These are phyloP conservation scores for Parazoanthus atlanticus DNA, from an alignment of 92 coral and sea anemone species.

Conservation along the genomic window DNA sequence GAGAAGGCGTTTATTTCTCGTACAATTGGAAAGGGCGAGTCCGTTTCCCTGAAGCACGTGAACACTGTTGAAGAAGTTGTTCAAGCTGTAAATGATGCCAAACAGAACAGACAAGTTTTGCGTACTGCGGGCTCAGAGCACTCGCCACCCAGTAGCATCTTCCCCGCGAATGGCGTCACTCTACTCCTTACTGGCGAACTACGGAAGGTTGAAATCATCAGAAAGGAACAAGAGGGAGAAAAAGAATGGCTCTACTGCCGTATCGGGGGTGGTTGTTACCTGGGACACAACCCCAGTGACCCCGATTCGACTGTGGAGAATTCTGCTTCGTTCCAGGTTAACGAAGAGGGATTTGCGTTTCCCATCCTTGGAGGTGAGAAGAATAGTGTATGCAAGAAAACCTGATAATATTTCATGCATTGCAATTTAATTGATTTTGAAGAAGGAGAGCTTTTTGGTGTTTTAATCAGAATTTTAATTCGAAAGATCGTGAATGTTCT, in stretches of 20 bases:
- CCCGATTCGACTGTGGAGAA: conserved; percentile 33
- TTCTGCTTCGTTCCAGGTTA: conserved; percentile 63
- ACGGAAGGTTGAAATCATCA: conserved; percentile 60
- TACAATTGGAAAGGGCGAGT: not conserved
- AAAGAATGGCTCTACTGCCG: conserved; percentile 60
- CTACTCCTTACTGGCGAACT: conserved; percentile 60
- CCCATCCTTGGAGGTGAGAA: conserved; percentile 65
- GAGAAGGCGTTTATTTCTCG: not conserved
- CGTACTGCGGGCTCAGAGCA: conserved; percentile 73
- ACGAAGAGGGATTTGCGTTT: conserved; percentile 59
- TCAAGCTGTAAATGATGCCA: conserved; percentile 56
- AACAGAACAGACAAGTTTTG: conserved; percentile 40
- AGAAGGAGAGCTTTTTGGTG: no score
- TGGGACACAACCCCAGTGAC: conserved; percentile 63
- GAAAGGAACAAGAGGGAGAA: conserved; percentile 17
- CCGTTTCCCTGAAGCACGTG: not conserved
- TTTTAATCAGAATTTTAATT: no score
- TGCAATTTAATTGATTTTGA: no score
- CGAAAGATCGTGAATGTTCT: no score
- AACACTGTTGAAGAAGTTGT: conserved; percentile 44
- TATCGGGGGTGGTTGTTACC: conserved; percentile 71
- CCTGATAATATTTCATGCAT: not conserved
- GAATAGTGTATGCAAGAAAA: not conserved
- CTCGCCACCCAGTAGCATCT: conserved; percentile 54
- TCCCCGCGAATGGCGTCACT: conserved; percentile 59